Conservation (phyloP, 2,797 vertebrate genomes). For the Alcedo quadribrachys region DNA sequence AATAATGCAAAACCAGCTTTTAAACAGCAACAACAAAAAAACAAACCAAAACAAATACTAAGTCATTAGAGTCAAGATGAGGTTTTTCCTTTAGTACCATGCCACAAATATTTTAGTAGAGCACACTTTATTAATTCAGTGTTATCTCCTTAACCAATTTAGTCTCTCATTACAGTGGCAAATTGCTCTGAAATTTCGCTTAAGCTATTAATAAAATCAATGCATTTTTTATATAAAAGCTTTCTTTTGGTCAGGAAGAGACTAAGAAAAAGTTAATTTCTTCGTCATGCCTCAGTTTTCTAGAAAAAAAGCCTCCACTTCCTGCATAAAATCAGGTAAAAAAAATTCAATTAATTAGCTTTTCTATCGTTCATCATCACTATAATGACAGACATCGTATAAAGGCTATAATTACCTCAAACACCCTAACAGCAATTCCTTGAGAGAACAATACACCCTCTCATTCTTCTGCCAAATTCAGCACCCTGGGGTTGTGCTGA, state of each 20-base stretch:
- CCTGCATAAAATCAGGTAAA: neutral
- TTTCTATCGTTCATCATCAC: neutral
- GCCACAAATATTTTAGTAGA: neutral
- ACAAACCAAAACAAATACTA: neutral
- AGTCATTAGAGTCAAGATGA: neutral
- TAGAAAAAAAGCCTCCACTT: neutral
- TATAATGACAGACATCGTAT: neutral
- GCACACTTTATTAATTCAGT: neutral
- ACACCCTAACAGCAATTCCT: conserved; percentile 3
- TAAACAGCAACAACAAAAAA: neutral
- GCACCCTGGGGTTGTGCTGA: neutral
- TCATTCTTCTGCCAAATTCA: conserved; percentile 29
- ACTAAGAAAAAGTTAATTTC: neutral
- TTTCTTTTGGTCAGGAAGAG: neutral
- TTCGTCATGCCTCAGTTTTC: neutral
- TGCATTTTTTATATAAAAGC: neutral
- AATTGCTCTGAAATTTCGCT: neutral
- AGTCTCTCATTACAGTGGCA: neutral
- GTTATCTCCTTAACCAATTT: neutral
- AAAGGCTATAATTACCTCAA: conserved; percentile 25
- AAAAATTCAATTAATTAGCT: neutral
- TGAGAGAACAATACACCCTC: conserved; percentile 14
- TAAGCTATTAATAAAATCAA: neutral
- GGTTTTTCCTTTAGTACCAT: neutral
- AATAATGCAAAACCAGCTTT: neutral